Conservation (phyloP, 2,888 invertebrate species). For the Holacanthella duospinosa region DNA sequence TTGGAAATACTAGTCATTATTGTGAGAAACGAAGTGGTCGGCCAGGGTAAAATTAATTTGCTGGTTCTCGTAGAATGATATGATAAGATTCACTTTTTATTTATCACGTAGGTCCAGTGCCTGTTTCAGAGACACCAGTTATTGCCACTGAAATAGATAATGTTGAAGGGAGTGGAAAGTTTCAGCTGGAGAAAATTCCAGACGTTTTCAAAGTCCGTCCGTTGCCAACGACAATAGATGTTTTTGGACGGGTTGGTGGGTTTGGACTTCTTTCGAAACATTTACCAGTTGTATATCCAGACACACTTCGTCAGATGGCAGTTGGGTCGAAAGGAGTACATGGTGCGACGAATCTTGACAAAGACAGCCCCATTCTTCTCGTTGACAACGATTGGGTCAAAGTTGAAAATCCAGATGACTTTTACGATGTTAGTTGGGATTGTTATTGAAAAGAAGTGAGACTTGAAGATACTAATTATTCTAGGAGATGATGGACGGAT, state of each 20-base stretch:
- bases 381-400: conserved; percentile 53
- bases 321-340: conserved; percentile 28
- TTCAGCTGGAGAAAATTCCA: conserved; percentile 18
- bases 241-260: conserved; percentile 79
- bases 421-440: conserved; percentile 46
- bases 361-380: conserved; percentile 31
- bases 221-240: conserved; percentile 56
- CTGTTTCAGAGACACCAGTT: background rate
- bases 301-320: conserved; percentile 51
- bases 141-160: background rate
- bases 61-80: no score
- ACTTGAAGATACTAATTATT: conserved; percentile 4
- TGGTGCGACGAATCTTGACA: conserved; percentile 24
- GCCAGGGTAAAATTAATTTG: background rate
- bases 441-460: background rate
- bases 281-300: conserved; percentile 77
- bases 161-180: background rate
- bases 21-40: conserved; percentile 20
- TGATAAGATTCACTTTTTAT: no score
- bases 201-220: conserved; percentile 36
- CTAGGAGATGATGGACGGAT: conserved; percentile 34
- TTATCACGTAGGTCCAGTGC: background rate
- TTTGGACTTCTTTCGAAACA: conserved; percentile 78
- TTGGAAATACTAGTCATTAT: conserved; percentile 29
- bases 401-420: conserved; percentile 45